Conservation (phyloP, 2,113 vertebrate species). For the Gopherus evgoodei region DNA sequence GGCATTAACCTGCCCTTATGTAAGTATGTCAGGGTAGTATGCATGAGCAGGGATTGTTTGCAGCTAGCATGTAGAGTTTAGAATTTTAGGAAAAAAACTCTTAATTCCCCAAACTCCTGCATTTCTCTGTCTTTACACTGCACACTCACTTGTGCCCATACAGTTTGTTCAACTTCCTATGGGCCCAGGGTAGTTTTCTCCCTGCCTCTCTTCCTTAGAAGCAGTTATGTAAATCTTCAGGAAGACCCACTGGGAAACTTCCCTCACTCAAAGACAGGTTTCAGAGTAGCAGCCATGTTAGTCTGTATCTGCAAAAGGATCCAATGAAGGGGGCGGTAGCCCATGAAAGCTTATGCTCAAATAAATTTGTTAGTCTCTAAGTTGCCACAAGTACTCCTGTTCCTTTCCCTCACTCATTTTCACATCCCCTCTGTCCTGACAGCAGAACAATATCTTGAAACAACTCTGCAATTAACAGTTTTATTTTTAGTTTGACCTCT, state of each 20-base stretch:
- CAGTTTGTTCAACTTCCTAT: neutral
- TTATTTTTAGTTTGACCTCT: neutral
- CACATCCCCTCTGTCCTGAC: constrained; percentile 58
- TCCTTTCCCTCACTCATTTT: constrained; percentile 46
- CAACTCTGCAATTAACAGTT: neutral
- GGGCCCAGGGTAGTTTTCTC: neutral
- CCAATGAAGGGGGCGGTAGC: too few species aligned
- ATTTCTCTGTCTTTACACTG: neutral
- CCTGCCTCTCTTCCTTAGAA: constrained; percentile 26
- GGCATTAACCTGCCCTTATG: neutral
- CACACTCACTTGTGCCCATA: neutral
- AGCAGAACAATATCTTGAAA: neutral
- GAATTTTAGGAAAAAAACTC: neutral
- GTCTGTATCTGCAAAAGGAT: too few species aligned
- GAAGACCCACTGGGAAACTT: constrained; percentile 36
- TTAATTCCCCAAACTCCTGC: neutral
- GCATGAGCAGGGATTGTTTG: neutral
- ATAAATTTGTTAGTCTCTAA: too few species aligned
- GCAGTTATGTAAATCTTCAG: constrained; percentile 15
- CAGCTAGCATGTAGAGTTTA: neutral
- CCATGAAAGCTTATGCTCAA: too few species aligned
- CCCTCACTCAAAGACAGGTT: neutral
- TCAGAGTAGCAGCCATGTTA: too few species aligned
- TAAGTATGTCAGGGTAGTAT: neutral
- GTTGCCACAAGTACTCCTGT: too few species aligned